Evolutionary conservation across 92 coral and sea anemone species (phyloP).

Genomic region (Porites lobata): DNA sequence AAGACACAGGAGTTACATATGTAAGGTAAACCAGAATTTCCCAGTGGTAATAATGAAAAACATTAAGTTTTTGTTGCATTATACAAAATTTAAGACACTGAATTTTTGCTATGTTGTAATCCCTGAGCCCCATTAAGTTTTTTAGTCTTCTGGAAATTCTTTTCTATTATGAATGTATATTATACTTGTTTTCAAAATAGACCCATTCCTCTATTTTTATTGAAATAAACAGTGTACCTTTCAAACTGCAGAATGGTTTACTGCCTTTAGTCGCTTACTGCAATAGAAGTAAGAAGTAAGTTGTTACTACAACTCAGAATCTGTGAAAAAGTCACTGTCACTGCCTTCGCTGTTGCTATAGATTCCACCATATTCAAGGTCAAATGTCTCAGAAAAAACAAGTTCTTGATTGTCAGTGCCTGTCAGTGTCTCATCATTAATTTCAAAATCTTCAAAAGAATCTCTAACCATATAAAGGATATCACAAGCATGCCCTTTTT

Average conservation of each 20-base stretch:
- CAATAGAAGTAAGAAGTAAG: slow-evolving; percentile 6
- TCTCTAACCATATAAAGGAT: slow-evolving; percentile 57
- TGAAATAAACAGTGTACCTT: slow-evolving; percentile 10
- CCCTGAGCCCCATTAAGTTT: background rate
- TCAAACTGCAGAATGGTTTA: slow-evolving; percentile 12
- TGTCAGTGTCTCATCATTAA: slow-evolving; percentile 8
- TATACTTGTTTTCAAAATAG: too few relatives aligned
- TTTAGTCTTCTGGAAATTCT: too few relatives aligned
- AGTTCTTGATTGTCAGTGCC: background rate
- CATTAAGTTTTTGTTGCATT: background rate
- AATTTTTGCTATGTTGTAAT: slow-evolving; percentile 11
- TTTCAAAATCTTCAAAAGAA: slow-evolving; percentile 52
- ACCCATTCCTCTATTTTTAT: background rate
- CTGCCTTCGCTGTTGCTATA: slow-evolving; percentile 17
- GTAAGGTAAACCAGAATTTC: background rate
- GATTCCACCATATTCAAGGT: slow-evolving; percentile 37
- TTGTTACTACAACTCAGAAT: background rate
- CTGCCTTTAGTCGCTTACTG: slow-evolving; percentile 12
- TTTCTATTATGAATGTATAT: too few relatives aligned
- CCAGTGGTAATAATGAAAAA: slow-evolving; percentile 1
- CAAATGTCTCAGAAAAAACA: slow-evolving; percentile 5
- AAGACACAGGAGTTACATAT: slow-evolving; percentile 5
- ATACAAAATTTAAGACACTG: slow-evolving; percentile 1
- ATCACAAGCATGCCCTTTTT: slow-evolving; percentile 53
- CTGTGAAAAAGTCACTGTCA: slow-evolving; percentile 13